Evolutionary conservation across 1,140 invertebrate species (phyloP).

Genomic region (Cydia fagiglandana): DNA sequence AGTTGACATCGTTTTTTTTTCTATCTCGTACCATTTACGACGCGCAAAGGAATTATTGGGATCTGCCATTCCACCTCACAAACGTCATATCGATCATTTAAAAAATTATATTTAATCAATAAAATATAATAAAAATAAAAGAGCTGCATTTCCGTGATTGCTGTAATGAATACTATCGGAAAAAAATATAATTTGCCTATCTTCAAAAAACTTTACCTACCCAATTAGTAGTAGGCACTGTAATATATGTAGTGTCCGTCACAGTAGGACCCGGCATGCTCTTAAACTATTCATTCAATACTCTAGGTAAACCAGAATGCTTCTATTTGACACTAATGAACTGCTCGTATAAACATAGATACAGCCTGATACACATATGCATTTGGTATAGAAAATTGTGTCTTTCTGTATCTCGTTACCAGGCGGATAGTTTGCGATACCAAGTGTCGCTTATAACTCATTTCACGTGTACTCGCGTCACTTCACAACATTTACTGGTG

Average conservation of each 20-base stretch:
- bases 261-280: slow-evolving; percentile 22
- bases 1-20: too few species aligned
- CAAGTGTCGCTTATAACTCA: neutral
- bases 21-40: too few species aligned
- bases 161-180: too few species aligned
- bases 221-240: slow-evolving; percentile 26
- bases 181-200: too few species aligned
- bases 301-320: neutral
- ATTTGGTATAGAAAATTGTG: neutral
- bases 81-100: too few species aligned
- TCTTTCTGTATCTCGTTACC: neutral
- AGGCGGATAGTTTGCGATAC: neutral
- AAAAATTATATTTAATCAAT: too few species aligned
- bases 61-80: too few species aligned
- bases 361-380: neutral
- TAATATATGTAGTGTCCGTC: slow-evolving; percentile 18
- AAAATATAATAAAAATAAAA: too few species aligned
- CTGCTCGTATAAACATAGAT: neutral
- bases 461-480: neutral
- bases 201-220: too few species aligned
- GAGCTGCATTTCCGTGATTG: too few species aligned
- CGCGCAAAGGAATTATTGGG: too few species aligned
- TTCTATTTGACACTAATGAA: neutral
- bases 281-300: slow-evolving; percentile 13
- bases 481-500: neutral